A percentile compares a stretch with the other conserved stretches of the same genome.
Evolutionary conservation across 2,888 invertebrate genomes (phyloP).

Genomic region (Eurytoma adleriae): DNA sequence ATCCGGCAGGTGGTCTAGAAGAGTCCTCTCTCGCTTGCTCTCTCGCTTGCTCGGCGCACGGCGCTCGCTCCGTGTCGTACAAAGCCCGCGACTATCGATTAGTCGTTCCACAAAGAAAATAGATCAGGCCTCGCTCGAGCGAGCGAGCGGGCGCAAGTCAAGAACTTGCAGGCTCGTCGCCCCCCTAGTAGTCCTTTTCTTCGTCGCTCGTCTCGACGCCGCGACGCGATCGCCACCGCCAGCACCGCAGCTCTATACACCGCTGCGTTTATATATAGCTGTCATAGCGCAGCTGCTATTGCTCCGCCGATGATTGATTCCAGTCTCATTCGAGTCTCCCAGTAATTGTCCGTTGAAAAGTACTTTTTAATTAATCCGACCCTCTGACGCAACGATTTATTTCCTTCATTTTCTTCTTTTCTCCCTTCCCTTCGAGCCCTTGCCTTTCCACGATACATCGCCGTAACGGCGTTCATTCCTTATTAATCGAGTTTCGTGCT

Average conservation of each 20-base stretch:
- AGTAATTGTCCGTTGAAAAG: neutral
- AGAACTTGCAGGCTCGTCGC: neutral
- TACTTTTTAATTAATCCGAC: too few species aligned
- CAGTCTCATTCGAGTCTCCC: neutral
- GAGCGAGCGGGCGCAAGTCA: slow-evolving; percentile 17
- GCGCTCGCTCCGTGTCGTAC: neutral
- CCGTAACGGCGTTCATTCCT: too few species aligned
- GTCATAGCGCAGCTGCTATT: neutral
- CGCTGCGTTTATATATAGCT: neutral
- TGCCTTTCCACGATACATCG: too few species aligned
- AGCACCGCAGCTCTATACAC: neutral
- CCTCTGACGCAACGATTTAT: neutral
- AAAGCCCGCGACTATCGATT: slow-evolving; percentile 44
- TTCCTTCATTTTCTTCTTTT: neutral
- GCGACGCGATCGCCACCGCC: too few species aligned
- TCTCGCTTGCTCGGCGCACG: neutral
- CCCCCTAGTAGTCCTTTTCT: neutral
- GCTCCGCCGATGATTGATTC: neutral
- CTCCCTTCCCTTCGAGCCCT: too few species aligned
- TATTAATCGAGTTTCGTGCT: too few species aligned
- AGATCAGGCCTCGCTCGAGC: slow-evolving; percentile 49
- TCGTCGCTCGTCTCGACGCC: neutral
- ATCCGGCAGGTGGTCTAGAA: slow-evolving; percentile 55
- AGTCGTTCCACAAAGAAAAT: slow-evolving; percentile 51
- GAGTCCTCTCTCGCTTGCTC: slow-evolving; percentile 43